Percentiles rank a stretch among this genome's conserved stretches.
These are phyloP conservation scores for Chirona hameri DNA, from an alignment of 2,888 invertebrate genomes.

Conservation along the genomic window DNA sequence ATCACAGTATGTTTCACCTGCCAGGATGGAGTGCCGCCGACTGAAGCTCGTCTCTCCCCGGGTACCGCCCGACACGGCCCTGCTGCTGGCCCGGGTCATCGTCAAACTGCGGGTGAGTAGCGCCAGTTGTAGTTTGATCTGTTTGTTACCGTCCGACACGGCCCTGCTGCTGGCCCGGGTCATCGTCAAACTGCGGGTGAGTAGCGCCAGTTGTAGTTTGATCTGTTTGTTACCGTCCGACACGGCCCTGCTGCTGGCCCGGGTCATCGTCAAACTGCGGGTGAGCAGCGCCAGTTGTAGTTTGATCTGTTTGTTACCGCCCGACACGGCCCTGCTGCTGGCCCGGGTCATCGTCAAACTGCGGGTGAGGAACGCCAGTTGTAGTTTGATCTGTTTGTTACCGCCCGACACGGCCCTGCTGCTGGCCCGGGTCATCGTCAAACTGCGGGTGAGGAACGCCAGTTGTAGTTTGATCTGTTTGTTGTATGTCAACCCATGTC, in stretches of 20 bases:
- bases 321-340: conserved; percentile 64
- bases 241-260: conserved; percentile 72
- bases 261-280: conserved; percentile 64
- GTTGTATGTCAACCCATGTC: too few species aligned
- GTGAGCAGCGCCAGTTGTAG: too few species aligned
- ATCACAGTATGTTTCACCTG: conserved; percentile 45
- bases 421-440: too few species aligned
- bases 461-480: too few species aligned
- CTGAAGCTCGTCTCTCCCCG: conserved; percentile 68
- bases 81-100: conserved; percentile 72
- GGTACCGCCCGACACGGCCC: conserved; percentile 73
- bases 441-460: too few species aligned
- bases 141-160: conserved; percentile 76
- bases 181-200: conserved; percentile 60
- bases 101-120: conserved; percentile 55
- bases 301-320: too few species aligned
- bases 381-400: too few species aligned
- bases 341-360: conserved; percentile 69
- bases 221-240: conserved; percentile 79
- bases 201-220: conserved; percentile 30
- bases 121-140: too few species aligned
- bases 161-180: conserved; percentile 74
- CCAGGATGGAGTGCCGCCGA: conserved; percentile 77
- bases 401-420: too few species aligned
- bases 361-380: too few species aligned